These are phyloP conservation scores for Chlorops oryzae DNA, from an alignment of 1,140 invertebrate species.

Conservation along the genomic window DNA sequence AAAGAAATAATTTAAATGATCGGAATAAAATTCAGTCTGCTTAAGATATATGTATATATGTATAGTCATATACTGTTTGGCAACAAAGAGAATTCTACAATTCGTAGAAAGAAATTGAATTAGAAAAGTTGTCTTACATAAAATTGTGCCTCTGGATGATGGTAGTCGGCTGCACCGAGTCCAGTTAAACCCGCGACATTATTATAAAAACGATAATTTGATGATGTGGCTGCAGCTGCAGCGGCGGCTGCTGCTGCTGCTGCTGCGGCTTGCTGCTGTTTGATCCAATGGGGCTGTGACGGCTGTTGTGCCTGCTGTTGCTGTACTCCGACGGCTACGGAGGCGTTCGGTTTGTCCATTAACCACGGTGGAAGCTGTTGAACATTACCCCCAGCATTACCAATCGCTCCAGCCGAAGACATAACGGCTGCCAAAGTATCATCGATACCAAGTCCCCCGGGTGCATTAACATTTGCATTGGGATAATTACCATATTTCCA, in stretches of 20 bases:
- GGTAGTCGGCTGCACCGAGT: constrained; percentile 28
- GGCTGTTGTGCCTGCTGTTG: constrained; percentile 26
- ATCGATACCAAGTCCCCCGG: constrained; percentile 23
- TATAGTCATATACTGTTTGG: too few species aligned
- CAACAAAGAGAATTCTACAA: too few species aligned
- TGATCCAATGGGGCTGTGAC: constrained; percentile 33
- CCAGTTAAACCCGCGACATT: constrained; percentile 21
- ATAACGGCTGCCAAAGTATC: constrained; percentile 21
- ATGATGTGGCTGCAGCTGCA: constrained; percentile 2
- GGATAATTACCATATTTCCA: constrained; percentile 53
- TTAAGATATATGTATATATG: too few species aligned
- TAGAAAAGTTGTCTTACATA: too few species aligned
- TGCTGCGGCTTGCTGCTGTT: constrained; percentile 23
- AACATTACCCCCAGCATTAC: not conserved
- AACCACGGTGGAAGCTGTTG: constrained; percentile 13
- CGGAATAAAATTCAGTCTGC: too few species aligned
- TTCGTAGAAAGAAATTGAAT: too few species aligned
- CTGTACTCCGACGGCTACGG: constrained; percentile 31
- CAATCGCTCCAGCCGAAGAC: constrained; percentile 12
- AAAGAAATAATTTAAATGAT: not conserved
- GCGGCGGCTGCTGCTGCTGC: constrained; percentile 6
- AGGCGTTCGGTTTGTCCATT: constrained; percentile 21
- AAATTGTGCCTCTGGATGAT: constrained; percentile 40
- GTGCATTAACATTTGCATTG: constrained; percentile 12
- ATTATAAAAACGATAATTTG: constrained; percentile 30